These are phyloP conservation scores for Oxyteleia sp. DNA, from an alignment of 2,888 invertebrate species.

Conservation along the genomic window DNA sequence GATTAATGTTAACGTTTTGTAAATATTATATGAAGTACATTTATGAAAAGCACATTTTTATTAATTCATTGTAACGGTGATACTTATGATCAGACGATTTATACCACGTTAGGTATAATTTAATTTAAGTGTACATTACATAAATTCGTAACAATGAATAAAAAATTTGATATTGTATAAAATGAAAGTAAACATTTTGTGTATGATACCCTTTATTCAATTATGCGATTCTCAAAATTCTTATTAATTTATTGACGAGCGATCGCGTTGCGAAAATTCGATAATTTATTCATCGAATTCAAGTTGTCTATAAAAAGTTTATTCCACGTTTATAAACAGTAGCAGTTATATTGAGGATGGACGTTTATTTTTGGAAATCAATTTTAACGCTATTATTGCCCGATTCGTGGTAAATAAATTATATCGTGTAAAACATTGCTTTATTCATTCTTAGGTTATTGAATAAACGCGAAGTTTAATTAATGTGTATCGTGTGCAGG, in stretches of 20 bases:
- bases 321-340: neutral
- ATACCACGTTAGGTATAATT: too few relatives aligned
- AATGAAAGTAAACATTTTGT: constrained; percentile 7
- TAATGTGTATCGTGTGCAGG: neutral
- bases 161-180: constrained; percentile 9
- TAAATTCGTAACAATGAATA: constrained; percentile 27
- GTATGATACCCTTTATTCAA: constrained; percentile 28
- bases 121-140: constrained; percentile 34
- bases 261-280: neutral
- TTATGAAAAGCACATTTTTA: constrained; percentile 6
- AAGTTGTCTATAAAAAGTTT: constrained; percentile 5
- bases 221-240: constrained; percentile 30
- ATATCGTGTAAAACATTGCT: neutral
- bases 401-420: constrained; percentile 25
- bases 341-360: constrained; percentile 6
- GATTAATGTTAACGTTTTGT: constrained; percentile 24
- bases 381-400: too few relatives aligned
- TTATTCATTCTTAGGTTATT: constrained; percentile 23
- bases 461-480: constrained; percentile 26
- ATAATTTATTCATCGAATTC: constrained; percentile 10
- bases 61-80: constrained; percentile 18
- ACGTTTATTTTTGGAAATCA: constrained; percentile 25
- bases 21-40: constrained; percentile 25
- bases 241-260: constrained; percentile 16
- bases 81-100: neutral